Evolutionary conservation across 2,888 invertebrate genomes (phyloP).

Genomic region (Mellilla xanthometata): DNA sequence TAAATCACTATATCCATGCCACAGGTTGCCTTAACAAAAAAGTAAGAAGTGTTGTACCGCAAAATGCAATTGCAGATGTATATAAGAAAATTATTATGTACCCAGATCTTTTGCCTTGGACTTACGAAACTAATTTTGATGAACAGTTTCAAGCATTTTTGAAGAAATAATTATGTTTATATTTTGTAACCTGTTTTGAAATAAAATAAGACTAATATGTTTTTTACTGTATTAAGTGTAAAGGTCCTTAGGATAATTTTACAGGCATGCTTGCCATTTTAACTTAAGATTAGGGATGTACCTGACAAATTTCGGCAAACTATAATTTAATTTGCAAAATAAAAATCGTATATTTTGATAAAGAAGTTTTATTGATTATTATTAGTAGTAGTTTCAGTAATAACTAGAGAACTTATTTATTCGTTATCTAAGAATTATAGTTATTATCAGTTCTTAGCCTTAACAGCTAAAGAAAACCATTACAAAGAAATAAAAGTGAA

Average conservation of each 20-base stretch:
- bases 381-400: conserved; percentile 5
- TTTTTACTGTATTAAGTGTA: too few relatives aligned
- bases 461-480: background rate
- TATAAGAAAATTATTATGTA: conserved; percentile 61
- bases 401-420: background rate
- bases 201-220: too few relatives aligned
- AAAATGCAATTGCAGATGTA: conserved; percentile 56
- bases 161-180: conserved; percentile 32
- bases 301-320: conserved; percentile 25
- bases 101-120: conserved; percentile 75
- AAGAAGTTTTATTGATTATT: conserved; percentile 14
- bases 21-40: conserved; percentile 73
- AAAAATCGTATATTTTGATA: conserved; percentile 10
- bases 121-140: conserved; percentile 70
- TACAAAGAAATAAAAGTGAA: background rate
- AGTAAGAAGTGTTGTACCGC: conserved; percentile 72
- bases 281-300: conserved; percentile 12
- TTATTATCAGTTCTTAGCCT: conserved; percentile 8
- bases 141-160: conserved; percentile 70
- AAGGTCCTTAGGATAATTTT: background rate
- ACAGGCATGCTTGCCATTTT: conserved; percentile 1
- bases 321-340: conserved; percentile 1
- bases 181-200: too few relatives aligned
- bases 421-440: background rate
- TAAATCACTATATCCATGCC: conserved; percentile 71